These are phyloP conservation scores for Aethina tumida DNA, from an alignment of 1,140 invertebrate species.

Conservation along the genomic window DNA sequence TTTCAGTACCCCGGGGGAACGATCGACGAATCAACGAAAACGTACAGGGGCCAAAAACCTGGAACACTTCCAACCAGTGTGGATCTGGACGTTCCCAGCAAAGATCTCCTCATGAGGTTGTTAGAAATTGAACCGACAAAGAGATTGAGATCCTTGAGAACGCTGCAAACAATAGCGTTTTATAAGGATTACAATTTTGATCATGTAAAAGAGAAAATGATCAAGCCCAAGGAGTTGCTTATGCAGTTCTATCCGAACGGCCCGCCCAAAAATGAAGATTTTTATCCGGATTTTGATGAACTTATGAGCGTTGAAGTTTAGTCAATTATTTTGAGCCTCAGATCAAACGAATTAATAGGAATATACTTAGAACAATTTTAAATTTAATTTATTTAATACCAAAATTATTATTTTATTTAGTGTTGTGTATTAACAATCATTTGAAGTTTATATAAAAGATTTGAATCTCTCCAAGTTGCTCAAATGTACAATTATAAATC, in stretches of 20 bases:
- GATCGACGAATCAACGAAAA: slow-evolving; percentile 6
- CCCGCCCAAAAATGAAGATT: too few relatives aligned
- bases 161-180: slow-evolving; percentile 39
- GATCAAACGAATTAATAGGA: too few relatives aligned
- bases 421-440: too few relatives aligned
- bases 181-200: slow-evolving; percentile 41
- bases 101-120: slow-evolving; percentile 37
- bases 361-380: too few relatives aligned
- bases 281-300: too few relatives aligned
- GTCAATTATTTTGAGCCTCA: too few relatives aligned
- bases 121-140: slow-evolving; percentile 35
- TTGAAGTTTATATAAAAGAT: too few relatives aligned
- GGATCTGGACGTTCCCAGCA: slow-evolving; percentile 28
- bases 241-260: not conserved
- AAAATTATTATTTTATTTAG: too few relatives aligned
- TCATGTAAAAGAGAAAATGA: slow-evolving; percentile 28
- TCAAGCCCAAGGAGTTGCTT: slow-evolving; percentile 13
- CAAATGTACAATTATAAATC: too few relatives aligned
- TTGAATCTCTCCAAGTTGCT: too few relatives aligned
- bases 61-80: slow-evolving; percentile 21
- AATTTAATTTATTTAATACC: too few relatives aligned
- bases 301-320: too few relatives aligned
- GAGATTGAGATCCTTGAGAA: slow-evolving; percentile 37
- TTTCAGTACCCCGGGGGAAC: slow-evolving; percentile 17
- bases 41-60: slow-evolving; percentile 11